These are phyloP conservation scores for Lepidotrigona ventralis DNA, from an alignment of 1,140 invertebrate species.

Conservation along the genomic window DNA sequence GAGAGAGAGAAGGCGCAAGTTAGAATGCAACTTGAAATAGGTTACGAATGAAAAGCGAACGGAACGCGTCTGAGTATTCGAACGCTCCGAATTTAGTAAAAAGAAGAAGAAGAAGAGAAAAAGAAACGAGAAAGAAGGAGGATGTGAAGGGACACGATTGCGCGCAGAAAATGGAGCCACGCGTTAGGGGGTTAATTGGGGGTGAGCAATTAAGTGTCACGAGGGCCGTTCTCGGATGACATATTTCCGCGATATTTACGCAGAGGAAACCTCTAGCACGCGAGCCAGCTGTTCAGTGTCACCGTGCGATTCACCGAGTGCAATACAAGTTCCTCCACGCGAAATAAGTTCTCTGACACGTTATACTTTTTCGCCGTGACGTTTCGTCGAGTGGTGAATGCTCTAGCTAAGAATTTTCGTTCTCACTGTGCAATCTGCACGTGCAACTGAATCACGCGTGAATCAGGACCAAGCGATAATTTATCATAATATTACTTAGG, in stretches of 20 bases:
- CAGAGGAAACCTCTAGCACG: neutral
- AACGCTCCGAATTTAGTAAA: slow-evolving; percentile 16
- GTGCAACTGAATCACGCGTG: neutral
- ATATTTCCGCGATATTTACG: slow-evolving; percentile 39
- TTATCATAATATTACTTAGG: too few relatives aligned
- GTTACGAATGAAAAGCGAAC: slow-evolving; percentile 15
- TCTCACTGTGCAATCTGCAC: neutral
- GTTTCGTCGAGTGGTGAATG: neutral
- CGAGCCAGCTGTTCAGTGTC: neutral
- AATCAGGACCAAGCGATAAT: neutral
- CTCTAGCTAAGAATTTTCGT: neutral
- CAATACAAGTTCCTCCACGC: slow-evolving; percentile 4
- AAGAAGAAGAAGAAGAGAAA: neutral
- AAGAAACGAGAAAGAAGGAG: neutral
- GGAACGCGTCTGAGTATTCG: neutral
- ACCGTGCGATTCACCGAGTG: neutral
- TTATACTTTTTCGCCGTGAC: slow-evolving; percentile 6
- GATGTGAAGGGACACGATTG: neutral
- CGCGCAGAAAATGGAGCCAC: neutral
- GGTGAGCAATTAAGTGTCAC: slow-evolving; percentile 44
- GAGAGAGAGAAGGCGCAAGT: neutral
- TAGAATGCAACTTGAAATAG: neutral
- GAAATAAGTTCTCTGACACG: slow-evolving; percentile 32
- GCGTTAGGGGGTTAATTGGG: slow-evolving; percentile 35
- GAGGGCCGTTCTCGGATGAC: slow-evolving; percentile 23